Conservation (phyloP, 1,140 invertebrate genomes). For the Helicoverpa armigera region DNA sequence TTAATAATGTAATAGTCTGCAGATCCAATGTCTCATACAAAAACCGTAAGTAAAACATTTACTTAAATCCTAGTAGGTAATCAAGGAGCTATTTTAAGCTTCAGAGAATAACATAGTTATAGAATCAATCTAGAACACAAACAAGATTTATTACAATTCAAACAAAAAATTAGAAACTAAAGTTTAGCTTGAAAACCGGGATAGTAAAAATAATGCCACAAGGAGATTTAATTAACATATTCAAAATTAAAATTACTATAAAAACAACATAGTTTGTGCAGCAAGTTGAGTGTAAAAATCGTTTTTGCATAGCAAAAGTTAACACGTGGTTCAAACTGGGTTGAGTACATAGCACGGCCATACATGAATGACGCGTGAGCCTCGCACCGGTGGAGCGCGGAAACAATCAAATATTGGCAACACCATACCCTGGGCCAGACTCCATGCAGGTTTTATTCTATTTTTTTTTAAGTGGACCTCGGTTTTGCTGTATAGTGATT, state of each 20-base stretch:
- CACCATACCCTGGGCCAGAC: constrained; percentile 3
- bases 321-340: constrained; percentile 20
- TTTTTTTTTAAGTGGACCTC: constrained; percentile 24
- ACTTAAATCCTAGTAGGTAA: too few relatives aligned
- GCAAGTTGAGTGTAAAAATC: constrained; percentile 29
- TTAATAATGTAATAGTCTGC: too few relatives aligned
- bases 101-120: too few relatives aligned
- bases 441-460: constrained; percentile 45
- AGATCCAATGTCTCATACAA: too few relatives aligned
- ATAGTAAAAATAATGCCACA: too few relatives aligned
- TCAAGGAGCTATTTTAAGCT: too few relatives aligned
- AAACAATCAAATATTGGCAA: constrained; percentile 55
- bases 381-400: constrained; percentile 51
- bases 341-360: constrained; percentile 26
- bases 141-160: too few relatives aligned
- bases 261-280: neutral
- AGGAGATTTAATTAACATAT: neutral
- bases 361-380: constrained; percentile 38
- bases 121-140: too few relatives aligned
- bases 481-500: constrained; percentile 15
- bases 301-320: constrained; percentile 12
- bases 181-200: neutral
- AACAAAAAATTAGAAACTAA: too few relatives aligned
- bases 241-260: neutral
- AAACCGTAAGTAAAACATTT: too few relatives aligned